Evolutionary conservation across 2,888 invertebrate genomes (phyloP).

Genomic region (Drosophila setosimentum): DNA sequence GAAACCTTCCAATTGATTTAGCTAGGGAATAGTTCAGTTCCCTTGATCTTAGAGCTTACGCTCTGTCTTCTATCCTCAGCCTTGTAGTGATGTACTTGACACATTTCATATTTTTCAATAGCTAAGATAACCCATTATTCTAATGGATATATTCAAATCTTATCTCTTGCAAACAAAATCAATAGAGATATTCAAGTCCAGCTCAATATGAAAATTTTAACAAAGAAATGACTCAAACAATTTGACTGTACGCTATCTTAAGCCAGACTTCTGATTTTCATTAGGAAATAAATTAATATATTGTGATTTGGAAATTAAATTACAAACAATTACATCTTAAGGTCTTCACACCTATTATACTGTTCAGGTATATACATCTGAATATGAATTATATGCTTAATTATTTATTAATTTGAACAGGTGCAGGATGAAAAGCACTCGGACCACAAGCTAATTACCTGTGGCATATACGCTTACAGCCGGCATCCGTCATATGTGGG

Average conservation of each 20-base stretch:
- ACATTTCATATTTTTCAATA: neutral
- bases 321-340: neutral
- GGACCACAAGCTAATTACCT: slow-evolving; percentile 94
- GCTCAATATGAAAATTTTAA: neutral
- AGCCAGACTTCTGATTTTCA: neutral
- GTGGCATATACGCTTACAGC: slow-evolving; percentile 93
- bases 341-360: slow-evolving; percentile 16
- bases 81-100: neutral
- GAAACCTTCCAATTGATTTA: neutral
- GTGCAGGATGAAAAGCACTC: slow-evolving; percentile 92
- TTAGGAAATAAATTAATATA: neutral
- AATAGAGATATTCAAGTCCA: neutral
- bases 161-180: neutral
- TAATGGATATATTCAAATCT: neutral
- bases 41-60: neutral
- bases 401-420: slow-evolving; percentile 81
- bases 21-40: neutral
- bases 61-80: neutral
- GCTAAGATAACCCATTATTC: neutral
- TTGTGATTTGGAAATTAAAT: too few species aligned
- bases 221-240: neutral
- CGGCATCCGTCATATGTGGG: slow-evolving; percentile 99
- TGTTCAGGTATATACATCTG: neutral
- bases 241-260: neutral
- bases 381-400: neutral